Evolutionary conservation across 2,888 invertebrate genomes (phyloP).

Genomic region (Idaea straminata): DNA sequence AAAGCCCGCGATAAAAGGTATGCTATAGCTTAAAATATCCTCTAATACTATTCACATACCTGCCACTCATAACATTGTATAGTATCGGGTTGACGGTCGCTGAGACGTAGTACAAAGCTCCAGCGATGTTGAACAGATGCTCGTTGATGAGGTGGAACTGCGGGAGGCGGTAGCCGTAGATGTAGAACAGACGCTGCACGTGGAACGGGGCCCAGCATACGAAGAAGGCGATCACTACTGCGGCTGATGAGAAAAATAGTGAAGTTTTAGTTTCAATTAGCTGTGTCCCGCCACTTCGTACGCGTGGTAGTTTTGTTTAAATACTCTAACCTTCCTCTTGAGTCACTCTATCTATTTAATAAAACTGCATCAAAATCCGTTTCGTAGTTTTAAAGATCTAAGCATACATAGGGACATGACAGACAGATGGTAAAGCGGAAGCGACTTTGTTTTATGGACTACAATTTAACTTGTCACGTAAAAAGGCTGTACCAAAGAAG

Average conservation of each 20-base stretch:
- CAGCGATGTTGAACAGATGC: conserved; percentile 90
- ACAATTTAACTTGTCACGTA: neutral
- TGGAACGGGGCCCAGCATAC: conserved; percentile 98
- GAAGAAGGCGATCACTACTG: conserved; percentile 97
- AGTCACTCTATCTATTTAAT: no score
- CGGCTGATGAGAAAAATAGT: conserved; percentile 82
- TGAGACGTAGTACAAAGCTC: conserved; percentile 90
- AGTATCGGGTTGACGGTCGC: conserved; percentile 93
- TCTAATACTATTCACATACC: conserved; percentile 41
- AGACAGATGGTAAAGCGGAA: no score
- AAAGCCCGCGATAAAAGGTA: no score
- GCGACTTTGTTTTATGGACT: conserved; percentile 2
- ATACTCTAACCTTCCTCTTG: no score
- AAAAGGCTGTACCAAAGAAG: no score
- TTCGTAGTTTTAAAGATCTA: no score
- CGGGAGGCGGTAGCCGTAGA: conserved; percentile 83
- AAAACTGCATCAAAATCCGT: no score
- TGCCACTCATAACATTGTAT: conserved; percentile 89
- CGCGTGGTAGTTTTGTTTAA: neutral
- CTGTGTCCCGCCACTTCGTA: neutral
- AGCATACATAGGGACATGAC: neutral
- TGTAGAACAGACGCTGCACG: conserved; percentile 90
- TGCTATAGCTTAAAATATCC: no score
- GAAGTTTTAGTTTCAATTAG: conserved; percentile 5
- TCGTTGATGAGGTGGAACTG: conserved; percentile 85